Evolutionary conservation across 2,797 vertebrate species (phyloP).

Genomic region (Malurus leucopterus): DNA sequence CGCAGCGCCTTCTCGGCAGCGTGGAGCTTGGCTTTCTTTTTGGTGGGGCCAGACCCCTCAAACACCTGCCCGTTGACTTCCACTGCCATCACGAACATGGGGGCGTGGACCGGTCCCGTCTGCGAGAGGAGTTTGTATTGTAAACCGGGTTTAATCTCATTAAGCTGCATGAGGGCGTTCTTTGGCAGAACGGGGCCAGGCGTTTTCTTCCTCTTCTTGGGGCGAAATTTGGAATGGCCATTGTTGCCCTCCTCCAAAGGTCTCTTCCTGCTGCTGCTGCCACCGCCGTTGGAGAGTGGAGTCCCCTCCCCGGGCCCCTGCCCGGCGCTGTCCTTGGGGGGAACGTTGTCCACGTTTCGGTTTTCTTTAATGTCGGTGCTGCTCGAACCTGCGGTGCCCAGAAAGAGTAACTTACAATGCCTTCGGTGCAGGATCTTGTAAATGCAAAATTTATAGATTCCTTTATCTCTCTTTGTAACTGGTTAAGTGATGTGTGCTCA

Average conservation of each 20-base stretch:
- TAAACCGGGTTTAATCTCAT: conserved; percentile 93
- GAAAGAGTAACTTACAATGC: conserved; percentile 99
- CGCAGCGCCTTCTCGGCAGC: conserved; percentile 93
- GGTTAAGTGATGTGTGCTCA: conserved; percentile 94
- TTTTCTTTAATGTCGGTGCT: conserved; percentile 97
- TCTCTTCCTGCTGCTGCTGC: conserved; percentile 85
- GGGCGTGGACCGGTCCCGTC: conserved; percentile 92
- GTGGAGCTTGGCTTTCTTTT: conserved; percentile 96
- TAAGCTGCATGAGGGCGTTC: conserved; percentile 96
- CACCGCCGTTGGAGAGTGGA: conserved; percentile 85
- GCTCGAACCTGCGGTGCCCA: conserved; percentile 99
- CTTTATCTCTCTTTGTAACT: conserved; percentile 97
- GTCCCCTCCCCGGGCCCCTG: conserved; percentile 78
- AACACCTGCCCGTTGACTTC: conserved; percentile 96
- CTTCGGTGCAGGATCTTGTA: conserved; percentile 99
- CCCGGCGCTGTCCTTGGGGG: conserved; percentile 79
- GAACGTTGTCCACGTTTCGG: conserved; percentile 91
- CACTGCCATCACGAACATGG: conserved; percentile 94
- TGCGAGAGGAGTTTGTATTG: conserved; percentile 94
- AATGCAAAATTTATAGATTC: conserved; percentile 99
- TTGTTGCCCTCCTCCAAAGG: conserved; percentile 94
- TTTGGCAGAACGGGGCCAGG: conserved; percentile 93
- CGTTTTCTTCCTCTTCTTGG: conserved; percentile 92
- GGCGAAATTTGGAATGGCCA: conserved; percentile 89
- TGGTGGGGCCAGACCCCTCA: conserved; percentile 93